A percentile compares a stretch with the other conserved stretches of the same genome.
Conservation (phyloP, 1,140 invertebrate genomes). For the Zelostemma sp. region DNA sequence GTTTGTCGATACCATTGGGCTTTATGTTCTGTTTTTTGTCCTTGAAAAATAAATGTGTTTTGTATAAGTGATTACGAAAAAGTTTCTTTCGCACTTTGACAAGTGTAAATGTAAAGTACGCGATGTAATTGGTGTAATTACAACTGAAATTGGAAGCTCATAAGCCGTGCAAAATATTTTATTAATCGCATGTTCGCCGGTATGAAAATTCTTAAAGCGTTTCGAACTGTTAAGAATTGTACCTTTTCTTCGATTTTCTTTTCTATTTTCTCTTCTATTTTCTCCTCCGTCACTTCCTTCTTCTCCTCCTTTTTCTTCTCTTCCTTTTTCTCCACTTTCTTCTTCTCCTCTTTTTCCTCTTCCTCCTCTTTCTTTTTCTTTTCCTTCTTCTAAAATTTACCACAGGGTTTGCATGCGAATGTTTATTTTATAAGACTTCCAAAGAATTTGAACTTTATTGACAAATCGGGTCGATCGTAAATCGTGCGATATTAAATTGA, state of each 20-base stretch:
- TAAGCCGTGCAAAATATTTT: too few species aligned
- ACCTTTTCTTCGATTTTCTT: constrained; percentile 66
- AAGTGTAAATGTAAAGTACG: constrained; percentile 27
- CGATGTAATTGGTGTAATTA: too few species aligned
- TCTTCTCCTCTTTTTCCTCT: constrained; percentile 64
- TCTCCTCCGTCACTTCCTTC: constrained; percentile 31
- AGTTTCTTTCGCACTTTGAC: neutral
- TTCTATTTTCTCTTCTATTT: constrained; percentile 50
- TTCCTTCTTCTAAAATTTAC: constrained; percentile 53
- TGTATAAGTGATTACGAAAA: constrained; percentile 13
- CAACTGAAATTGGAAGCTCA: neutral
- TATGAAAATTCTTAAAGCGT: constrained; percentile 15
- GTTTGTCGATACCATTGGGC: constrained; percentile 66
- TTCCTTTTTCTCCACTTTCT: constrained; percentile 53
- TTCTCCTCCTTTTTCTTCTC: constrained; percentile 45
- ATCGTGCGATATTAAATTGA: constrained; percentile 1
- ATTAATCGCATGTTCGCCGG: neutral
- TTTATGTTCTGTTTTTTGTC: constrained; percentile 57
- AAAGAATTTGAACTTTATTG: neutral
- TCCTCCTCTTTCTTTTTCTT: constrained; percentile 57
- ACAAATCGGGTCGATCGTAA: too few species aligned
- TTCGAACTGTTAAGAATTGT: constrained; percentile 38
- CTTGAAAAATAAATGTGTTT: constrained; percentile 61
- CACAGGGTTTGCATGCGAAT: constrained; percentile 18
- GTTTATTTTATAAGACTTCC: neutral